Percentiles rank a stretch among this genome's conserved stretches.
Conservation (phyloP, 2,888 invertebrate genomes). For the Acronicta aceris region DNA sequence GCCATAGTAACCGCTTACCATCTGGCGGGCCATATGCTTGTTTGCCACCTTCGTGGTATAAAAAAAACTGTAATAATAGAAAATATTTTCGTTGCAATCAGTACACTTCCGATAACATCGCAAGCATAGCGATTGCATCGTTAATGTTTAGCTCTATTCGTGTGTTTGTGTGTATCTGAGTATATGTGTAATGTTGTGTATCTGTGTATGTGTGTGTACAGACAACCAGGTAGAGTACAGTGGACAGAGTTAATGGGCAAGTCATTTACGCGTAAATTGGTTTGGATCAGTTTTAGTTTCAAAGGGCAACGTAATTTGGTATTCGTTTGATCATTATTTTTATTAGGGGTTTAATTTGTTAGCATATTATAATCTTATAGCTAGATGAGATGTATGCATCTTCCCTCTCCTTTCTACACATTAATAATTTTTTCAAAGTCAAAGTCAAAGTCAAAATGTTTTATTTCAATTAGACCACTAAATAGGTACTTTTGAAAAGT, state of each 20-base stretch:
- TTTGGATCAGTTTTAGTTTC: slow-evolving; percentile 4
- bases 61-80: no score
- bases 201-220: slow-evolving; percentile 9
- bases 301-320: background rate
- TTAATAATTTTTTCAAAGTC: no score
- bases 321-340: background rate
- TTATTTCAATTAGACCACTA: no score
- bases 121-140: slow-evolving; percentile 49
- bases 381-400: no score
- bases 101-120: slow-evolving; percentile 48
- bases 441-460: no score
- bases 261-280: slow-evolving; percentile 6
- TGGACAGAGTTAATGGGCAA: slow-evolving; percentile 4
- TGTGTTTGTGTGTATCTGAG: slow-evolving; percentile 11
- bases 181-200: slow-evolving; percentile 1
- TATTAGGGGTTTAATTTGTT: background rate
- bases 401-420: no score
- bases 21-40: no score
- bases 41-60: no score
- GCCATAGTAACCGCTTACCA: no score
- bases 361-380: no score
- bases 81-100: slow-evolving; percentile 17
- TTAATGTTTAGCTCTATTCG: slow-evolving; percentile 44
- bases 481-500: no score
- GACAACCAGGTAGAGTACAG: slow-evolving; percentile 8